phyloP scores from a whole-genome alignment of 2,113 vertebrate species.

The Myrmecophaga tridactyla region DNA sequence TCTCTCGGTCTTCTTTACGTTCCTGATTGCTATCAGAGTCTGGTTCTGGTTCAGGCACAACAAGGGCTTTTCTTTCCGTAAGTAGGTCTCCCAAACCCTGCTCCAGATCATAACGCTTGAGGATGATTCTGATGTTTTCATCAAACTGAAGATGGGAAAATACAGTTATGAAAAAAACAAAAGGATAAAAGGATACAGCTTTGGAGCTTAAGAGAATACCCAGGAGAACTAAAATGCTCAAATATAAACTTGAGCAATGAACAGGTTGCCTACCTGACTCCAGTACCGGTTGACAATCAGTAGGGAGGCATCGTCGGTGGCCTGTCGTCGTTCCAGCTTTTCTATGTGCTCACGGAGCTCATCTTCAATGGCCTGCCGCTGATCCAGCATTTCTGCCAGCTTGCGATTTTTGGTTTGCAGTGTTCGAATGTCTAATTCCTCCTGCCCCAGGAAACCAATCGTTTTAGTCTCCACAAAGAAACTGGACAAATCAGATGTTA shows the following conservation, averaged over 20 bases:
- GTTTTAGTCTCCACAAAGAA: constrained; percentile 53
- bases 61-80: constrained; percentile 84
- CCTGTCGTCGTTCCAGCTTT: constrained; percentile 94
- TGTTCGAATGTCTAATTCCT: constrained; percentile 96
- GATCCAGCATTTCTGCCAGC: constrained; percentile 94
- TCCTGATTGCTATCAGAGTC: constrained; percentile 98
- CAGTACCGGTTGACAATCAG: constrained; percentile 97
- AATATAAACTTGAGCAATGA: neutral
- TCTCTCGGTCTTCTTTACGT: constrained; percentile 87
- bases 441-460: constrained; percentile 83
- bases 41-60: constrained; percentile 91
- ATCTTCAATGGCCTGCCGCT: constrained; percentile 95
- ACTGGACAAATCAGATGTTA: neutral
- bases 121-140: constrained; percentile 92
- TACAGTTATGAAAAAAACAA: neutral
- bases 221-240: neutral
- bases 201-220: neutral
- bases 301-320: constrained; percentile 95
- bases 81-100: constrained; percentile 89
- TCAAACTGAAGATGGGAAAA: constrained; percentile 87
- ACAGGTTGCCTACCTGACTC: constrained; percentile 89
- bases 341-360: constrained; percentile 96
- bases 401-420: constrained; percentile 96
- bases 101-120: constrained; percentile 90
- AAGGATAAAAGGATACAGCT: neutral